Percentiles rank a stretch among this genome's conserved stretches.
Conservation (phyloP, 2,797 vertebrate species). For the Microhierax caerulescens region DNA sequence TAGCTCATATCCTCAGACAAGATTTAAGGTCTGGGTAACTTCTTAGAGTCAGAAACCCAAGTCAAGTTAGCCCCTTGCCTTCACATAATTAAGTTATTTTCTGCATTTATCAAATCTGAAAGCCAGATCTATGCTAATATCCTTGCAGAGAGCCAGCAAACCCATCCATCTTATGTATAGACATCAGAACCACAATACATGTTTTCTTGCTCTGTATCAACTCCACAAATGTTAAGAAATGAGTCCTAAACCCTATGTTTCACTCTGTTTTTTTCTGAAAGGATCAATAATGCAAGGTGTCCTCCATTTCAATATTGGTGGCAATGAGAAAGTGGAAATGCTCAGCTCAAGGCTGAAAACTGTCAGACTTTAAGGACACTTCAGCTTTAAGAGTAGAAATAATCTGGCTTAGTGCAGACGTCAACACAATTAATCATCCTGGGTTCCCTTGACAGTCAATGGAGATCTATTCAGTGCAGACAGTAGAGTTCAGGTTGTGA, state of each 20-base stretch:
- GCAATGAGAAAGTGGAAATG: not conserved
- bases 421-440: not conserved
- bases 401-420: not conserved
- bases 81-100: not conserved
- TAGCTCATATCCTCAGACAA: not conserved
- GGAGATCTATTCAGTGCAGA: not conserved
- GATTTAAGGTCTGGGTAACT: not conserved
- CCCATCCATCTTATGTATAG: not conserved
- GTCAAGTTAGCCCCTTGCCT: not conserved
- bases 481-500: slow-evolving; percentile 23
- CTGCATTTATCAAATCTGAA: not conserved
- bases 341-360: not conserved
- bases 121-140: not conserved
- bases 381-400: not conserved
- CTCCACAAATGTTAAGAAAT: not conserved
- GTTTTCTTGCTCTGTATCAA: not conserved
- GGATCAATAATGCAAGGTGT: not conserved
- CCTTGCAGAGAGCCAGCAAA: not conserved
- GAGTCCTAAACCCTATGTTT: not conserved
- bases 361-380: not conserved
- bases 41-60: not conserved
- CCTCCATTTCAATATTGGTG: not conserved
- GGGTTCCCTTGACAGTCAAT: not conserved
- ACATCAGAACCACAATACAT: not conserved
- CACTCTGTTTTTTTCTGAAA: not conserved